Evolutionary conservation across 2,888 invertebrate species (phyloP).

Genomic region (Caenorhabditis doughertyi): DNA sequence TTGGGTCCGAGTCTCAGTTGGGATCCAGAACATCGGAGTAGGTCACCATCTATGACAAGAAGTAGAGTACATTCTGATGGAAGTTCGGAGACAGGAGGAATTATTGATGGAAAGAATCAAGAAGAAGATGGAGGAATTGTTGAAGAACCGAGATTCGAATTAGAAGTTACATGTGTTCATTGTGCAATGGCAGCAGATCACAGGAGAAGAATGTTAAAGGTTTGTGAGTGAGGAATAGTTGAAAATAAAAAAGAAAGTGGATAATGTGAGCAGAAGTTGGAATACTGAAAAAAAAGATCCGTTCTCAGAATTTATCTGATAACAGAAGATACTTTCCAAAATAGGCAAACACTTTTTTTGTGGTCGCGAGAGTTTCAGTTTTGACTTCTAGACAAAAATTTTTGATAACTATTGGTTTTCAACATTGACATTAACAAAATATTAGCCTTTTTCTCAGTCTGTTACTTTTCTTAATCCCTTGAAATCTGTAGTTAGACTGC

Average conservation of each 20-base stretch:
- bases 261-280: not conserved
- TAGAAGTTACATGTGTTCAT: constrained; percentile 71
- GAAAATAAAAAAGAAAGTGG: not conserved
- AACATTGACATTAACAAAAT: too few relatives aligned
- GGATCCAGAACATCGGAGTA: constrained; percentile 78
- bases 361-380: not conserved
- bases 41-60: constrained; percentile 61
- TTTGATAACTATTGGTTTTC: too few relatives aligned
- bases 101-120: constrained; percentile 50
- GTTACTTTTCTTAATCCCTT: too few relatives aligned
- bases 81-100: constrained; percentile 57
- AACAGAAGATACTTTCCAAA: too few relatives aligned
- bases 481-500: too few relatives aligned
- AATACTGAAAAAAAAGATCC: not conserved
- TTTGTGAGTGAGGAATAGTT: constrained; percentile 23
- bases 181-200: constrained; percentile 74
- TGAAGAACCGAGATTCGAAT: constrained; percentile 70
- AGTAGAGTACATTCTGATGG: constrained; percentile 72
- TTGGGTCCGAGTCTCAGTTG: constrained; percentile 80
- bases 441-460: too few relatives aligned
- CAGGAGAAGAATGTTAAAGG: constrained; percentile 64
- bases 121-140: constrained; percentile 65
- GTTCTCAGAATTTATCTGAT: too few relatives aligned
- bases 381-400: too few relatives aligned
- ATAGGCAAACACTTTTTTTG: not conserved